Base-by-base conservation (phyloP, 1,140 invertebrate genomes). In the Leucophenga varia region DNA sequence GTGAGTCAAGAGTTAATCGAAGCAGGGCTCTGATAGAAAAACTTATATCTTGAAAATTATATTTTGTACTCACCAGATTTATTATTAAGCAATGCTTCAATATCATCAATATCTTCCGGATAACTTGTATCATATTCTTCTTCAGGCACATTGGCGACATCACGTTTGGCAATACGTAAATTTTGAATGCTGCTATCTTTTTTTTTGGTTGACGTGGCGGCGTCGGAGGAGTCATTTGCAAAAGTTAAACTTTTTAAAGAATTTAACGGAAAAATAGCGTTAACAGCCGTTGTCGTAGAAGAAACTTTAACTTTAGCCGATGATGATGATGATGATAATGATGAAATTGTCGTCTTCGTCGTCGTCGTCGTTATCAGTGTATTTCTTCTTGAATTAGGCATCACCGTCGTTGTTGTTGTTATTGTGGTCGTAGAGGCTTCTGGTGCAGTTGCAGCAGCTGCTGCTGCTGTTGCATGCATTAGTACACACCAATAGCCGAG, bases 61-160 rank as follows among this genome's bases (percentile, higher is more conserved):
- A 16, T 37, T 3, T 30, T 9, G 10, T 18, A 57, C 70, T 58
- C 16, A 74, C 71, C 71, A 49, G 71, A 74, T 59, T 72, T 74
- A 70, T 74, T 74, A 51, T 67, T 67, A 36, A 74, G 63, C 60
- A 74, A 60, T 49, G 57, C 56, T 53, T 74, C 71, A 48, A 74
- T 43, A 25, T 74, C 71, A 44, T 74, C 71, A 44, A 72, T 57
- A 40, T 74, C 71, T 43, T 74, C 71, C 13, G 61, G 63, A 69
- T 73, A 74, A 47, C 59, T 69, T 43, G 59, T 61, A 39, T 74
- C 71, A 48, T 74, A 67, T 21, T 73, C 71, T 52, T 73, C 70
- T 19, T 71, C 70, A 63, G 64, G 67, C 61, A 73, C 59, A 64
- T 73, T 58, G 59, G 57, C 64, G 45, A 60, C 64, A 52, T 71